Conservation (phyloP, 2,113 vertebrate genomes). For the Uria aalge region DNA sequence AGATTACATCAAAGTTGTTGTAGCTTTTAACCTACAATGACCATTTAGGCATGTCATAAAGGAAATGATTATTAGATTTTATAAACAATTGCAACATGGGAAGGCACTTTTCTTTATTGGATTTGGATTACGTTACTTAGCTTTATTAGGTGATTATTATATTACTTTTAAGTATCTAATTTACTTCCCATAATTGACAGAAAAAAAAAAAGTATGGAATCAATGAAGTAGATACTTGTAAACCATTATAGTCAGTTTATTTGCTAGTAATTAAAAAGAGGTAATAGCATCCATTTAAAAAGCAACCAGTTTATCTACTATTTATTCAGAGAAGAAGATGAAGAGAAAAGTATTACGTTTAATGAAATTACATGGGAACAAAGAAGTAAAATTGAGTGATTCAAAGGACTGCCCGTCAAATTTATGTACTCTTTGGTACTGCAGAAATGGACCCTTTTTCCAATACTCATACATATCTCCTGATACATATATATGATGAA, state of each 20-base stretch:
- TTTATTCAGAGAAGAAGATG: background rate
- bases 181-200: background rate
- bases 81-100: background rate
- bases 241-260: background rate
- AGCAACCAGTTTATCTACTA: background rate
- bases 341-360: background rate
- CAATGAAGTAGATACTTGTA: background rate
- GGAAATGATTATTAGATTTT: background rate
- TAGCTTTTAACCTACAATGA: background rate
- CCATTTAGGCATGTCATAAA: background rate
- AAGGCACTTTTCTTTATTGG: background rate
- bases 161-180: background rate
- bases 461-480: background rate
- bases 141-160: background rate
- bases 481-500: background rate
- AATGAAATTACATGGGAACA: background rate
- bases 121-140: background rate
- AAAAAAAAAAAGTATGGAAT: background rate
- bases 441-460: background rate
- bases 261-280: background rate
- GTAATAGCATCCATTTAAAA: background rate
- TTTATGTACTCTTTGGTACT: background rate
- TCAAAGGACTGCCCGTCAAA: background rate
- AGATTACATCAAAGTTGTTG: background rate
- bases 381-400: background rate